phyloP scores from a whole-genome alignment of 1,140 invertebrate genomes.

The Dufourea novaeangliae region DNA sequence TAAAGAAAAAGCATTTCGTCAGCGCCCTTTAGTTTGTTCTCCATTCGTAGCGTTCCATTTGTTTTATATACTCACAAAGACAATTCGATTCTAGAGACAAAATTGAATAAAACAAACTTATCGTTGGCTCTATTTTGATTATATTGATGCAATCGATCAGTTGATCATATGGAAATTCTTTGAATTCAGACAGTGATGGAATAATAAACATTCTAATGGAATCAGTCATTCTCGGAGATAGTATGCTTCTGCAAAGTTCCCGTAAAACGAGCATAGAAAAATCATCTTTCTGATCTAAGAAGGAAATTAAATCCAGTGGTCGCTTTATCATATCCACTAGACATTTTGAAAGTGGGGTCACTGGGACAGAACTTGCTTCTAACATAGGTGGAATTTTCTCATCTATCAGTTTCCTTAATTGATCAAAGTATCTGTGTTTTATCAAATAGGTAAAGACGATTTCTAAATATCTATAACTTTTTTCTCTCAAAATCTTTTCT shows the following conservation, averaged over 20 bases:
- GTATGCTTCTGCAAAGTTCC: constrained; percentile 72
- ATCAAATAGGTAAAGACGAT: constrained; percentile 76
- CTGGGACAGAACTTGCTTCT: constrained; percentile 86
- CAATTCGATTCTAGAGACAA: constrained; percentile 85
- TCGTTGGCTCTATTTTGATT: constrained; percentile 72
- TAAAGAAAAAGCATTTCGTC: constrained; percentile 24
- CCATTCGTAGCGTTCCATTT: background rate
- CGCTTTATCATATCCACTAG: constrained; percentile 89
- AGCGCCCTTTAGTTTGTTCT: background rate
- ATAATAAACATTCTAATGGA: constrained; percentile 80
- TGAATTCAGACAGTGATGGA: constrained; percentile 79
- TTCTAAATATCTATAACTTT: constrained; percentile 71
- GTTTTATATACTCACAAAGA: constrained; percentile 82
- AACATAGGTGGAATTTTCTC: constrained; percentile 87
- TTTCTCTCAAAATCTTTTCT: constrained; percentile 79
- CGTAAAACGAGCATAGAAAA: constrained; percentile 74
- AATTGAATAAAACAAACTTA: constrained; percentile 84
- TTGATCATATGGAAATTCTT: constrained; percentile 80
- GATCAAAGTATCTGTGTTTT: constrained; percentile 86
- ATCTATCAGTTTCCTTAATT: constrained; percentile 87
- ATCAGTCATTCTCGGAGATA: constrained; percentile 77
- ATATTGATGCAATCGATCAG: constrained; percentile 80
- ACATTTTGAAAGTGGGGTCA: constrained; percentile 88
- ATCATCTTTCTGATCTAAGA: constrained; percentile 66
- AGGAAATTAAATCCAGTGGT: constrained; percentile 84